phyloP scores from a whole-genome alignment of 2,888 invertebrate species.

The Sclerodermus sp. region DNA sequence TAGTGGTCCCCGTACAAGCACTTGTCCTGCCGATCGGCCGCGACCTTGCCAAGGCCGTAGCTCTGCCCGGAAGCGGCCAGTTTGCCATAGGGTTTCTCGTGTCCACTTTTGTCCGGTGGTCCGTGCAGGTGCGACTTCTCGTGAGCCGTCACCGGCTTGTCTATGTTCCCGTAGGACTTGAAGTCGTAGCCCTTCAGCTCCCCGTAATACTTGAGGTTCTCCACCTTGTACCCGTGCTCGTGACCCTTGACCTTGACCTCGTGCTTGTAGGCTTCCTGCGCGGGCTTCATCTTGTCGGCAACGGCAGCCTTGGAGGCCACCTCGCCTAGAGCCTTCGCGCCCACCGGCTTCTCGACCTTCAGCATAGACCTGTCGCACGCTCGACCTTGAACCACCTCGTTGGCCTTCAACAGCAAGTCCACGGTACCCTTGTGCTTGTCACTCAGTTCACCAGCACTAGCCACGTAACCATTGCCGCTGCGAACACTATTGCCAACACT shows the following conservation, averaged over 20 bases:
- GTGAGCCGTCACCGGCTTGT: constrained; percentile 39
- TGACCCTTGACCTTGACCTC: constrained; percentile 30
- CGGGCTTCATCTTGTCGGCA: constrained; percentile 40
- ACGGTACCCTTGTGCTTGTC: constrained; percentile 44
- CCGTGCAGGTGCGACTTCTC: constrained; percentile 45
- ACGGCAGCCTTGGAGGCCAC: constrained; percentile 16
- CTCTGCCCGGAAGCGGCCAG: constrained; percentile 29
- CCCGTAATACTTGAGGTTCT: constrained; percentile 51
- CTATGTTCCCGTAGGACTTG: constrained; percentile 49
- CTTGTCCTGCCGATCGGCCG: constrained; percentile 33
- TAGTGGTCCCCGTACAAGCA: constrained; percentile 44
- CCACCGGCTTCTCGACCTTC: constrained; percentile 37
- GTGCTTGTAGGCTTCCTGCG: constrained; percentile 22
- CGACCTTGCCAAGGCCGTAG: constrained; percentile 34
- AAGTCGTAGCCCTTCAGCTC: constrained; percentile 49
- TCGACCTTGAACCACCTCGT: constrained; percentile 41
- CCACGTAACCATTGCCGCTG: constrained; percentile 12
- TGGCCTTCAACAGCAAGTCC: constrained; percentile 40
- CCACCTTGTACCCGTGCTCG: constrained; percentile 47
- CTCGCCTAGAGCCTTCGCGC: constrained; percentile 13
- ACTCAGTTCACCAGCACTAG: constrained; percentile 12
- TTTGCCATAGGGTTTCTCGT: constrained; percentile 42
- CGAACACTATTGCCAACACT: constrained; percentile 4
- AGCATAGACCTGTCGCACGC: constrained; percentile 41
- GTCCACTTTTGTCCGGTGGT: constrained; percentile 23